Percentiles rank a stretch among this genome's conserved stretches.
These are phyloP conservation scores for Drosophila mayaguana DNA, from an alignment of 2,888 invertebrate genomes.

Conservation along the genomic window DNA sequence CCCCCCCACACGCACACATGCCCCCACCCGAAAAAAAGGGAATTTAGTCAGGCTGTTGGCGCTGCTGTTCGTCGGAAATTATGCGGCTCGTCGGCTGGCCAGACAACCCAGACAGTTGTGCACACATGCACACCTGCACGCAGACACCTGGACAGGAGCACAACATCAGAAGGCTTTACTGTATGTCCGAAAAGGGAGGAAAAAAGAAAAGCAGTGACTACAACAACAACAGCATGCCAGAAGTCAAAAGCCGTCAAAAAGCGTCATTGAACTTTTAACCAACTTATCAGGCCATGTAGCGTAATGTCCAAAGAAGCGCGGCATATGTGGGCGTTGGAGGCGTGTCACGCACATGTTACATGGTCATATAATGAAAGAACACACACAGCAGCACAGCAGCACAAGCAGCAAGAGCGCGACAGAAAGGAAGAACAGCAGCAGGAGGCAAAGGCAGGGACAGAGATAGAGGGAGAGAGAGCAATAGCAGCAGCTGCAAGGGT, in stretches of 20 bases:
- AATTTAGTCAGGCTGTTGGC: constrained; percentile 14
- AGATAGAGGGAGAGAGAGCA: too few relatives aligned
- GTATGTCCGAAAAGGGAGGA: constrained; percentile 32
- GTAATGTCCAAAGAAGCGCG: not conserved
- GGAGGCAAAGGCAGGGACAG: not conserved
- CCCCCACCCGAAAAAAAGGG: not conserved
- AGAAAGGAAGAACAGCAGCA: too few relatives aligned
- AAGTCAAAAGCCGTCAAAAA: constrained; percentile 75
- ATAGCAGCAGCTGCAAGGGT: not conserved
- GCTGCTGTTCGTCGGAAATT: constrained; percentile 58
- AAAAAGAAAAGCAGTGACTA: constrained; percentile 30
- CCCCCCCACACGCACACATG: not conserved
- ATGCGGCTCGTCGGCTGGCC: constrained; percentile 54
- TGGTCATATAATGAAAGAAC: constrained; percentile 27
- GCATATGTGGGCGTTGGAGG: not conserved
- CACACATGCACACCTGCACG: constrained; percentile 18
- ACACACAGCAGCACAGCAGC: not conserved
- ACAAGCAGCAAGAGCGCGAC: not conserved
- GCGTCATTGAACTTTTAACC: constrained; percentile 64
- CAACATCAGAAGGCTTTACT: constrained; percentile 45
- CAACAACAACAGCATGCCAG: constrained; percentile 46
- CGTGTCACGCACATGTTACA: constrained; percentile 26
- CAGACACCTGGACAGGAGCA: constrained; percentile 11
- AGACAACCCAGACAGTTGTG: constrained; percentile 33
- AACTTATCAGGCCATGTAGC: constrained; percentile 17